Evolutionary conservation across 2,113 vertebrate species (phyloP), one percentile per base, ranked within the genome.

Genomic region (Pseudopipra pipra): DNA sequence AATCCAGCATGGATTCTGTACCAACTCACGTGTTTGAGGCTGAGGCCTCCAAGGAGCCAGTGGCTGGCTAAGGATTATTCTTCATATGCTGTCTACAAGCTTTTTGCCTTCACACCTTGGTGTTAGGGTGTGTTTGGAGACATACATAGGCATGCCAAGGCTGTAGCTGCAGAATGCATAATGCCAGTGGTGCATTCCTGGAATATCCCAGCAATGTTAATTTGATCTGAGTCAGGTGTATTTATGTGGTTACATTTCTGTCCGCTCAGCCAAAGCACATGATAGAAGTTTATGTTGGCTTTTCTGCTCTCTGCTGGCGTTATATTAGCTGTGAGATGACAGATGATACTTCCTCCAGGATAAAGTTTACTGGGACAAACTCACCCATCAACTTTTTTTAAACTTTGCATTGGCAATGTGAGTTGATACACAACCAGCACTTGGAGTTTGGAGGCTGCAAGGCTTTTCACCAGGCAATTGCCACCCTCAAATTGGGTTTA

Each of bases 261-360:
- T 44, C 68, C 41, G 4, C 71, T 86, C 78, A 78, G 76, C 73
- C 83, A 90, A 81, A 81, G 46, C 70, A 12, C 20, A 6, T 20
- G 79, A 86, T 8, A 67, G 58, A 75, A 41, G 68, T 84, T 95
- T 93, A 14, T n/a, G 22, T 31, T 90, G 95, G 90, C 89, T 71
- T 86, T 89, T 90, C 80, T 81, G 47, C 52, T 95, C 73, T 67
- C 61, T 1, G 5, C 76, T 87, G 80, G 55, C 63, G 59, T 77
- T 77, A 5, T 31, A 17, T 63, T 14, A 84, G 56, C 86, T 95
- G 65, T 84, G 83, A 84, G 86, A 63, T 89, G 92, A 80, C 72
- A 92, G 79, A 39, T 73, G 65, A 80, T 90, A 25, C 56, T 86
- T 92, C 76, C 84, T 90, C 44, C 49, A 71, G 76, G 65, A 70